Evolutionary conservation across 23 tunicate species (phyloP).

Genomic region (Styela plicata): DNA sequence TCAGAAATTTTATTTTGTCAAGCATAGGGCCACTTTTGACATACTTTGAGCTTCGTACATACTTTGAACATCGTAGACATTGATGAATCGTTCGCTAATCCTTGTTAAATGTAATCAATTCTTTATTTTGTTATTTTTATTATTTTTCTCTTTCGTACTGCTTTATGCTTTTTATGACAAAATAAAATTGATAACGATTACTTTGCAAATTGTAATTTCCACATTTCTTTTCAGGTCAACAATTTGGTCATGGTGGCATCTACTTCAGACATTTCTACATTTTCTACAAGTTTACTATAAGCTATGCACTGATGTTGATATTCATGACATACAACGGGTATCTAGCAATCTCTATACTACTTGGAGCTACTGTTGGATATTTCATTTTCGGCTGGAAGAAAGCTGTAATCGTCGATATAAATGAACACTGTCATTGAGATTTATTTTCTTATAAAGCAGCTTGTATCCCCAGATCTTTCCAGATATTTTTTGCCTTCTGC

Average conservation of each 20-base stretch:
- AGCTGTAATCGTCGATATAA: conserved; percentile 69
- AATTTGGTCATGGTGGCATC: conserved; percentile 57
- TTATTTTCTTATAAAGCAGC: no score
- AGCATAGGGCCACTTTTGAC: no score
- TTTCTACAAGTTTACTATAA: conserved; percentile 71
- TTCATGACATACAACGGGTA: conserved; percentile 92
- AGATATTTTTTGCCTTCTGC: neutral
- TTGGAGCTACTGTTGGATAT: conserved; percentile 86
- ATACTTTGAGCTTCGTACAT: no score
- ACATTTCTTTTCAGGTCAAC: conserved; percentile 23
- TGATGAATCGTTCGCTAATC: no score
- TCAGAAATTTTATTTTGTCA: no score
- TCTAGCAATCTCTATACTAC: conserved; percentile 68
- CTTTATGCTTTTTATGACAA: no score
- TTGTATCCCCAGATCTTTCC: neutral
- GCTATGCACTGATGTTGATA: conserved; percentile 89
- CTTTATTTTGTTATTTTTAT: no score
- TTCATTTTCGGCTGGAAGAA: conserved; percentile 93
- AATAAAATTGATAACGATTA: no score
- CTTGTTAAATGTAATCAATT: no score
- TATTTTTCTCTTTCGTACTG: no score
- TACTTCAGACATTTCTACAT: conserved; percentile 74
- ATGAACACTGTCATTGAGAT: conserved; percentile 88
- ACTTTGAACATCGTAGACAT: no score
- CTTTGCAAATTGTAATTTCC: neutral